Conservation (phyloP, 2,888 invertebrate species). For the Drosophila lacicola region DNA sequence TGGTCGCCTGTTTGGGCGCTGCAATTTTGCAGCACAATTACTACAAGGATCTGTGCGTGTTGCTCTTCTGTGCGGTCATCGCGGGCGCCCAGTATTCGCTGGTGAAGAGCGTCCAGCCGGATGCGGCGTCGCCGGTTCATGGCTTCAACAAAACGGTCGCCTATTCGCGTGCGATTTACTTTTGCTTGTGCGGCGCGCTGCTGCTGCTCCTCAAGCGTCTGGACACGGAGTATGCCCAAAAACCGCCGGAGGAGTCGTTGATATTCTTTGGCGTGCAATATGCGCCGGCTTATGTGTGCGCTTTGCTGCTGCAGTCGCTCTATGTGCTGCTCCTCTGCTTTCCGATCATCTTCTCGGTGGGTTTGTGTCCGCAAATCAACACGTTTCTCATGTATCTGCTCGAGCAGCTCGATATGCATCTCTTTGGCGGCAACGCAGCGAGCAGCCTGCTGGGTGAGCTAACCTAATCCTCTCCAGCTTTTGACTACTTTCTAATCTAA, state of each 20-base stretch:
- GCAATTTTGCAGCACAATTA: constrained; percentile 92
- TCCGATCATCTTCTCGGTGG: constrained; percentile 97
- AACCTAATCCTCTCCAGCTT: background rate
- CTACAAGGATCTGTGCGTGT: constrained; percentile 96
- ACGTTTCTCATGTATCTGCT: constrained; percentile 98
- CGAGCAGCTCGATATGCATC: constrained; percentile 96
- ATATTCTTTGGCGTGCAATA: constrained; percentile 82
- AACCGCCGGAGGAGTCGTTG: constrained; percentile 51
- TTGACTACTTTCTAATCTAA: too few species aligned
- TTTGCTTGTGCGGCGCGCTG: constrained; percentile 91
- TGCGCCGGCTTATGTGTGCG: constrained; percentile 88
- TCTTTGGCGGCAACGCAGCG: constrained; percentile 95
- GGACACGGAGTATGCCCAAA: constrained; percentile 68
- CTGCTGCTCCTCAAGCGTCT: constrained; percentile 84
- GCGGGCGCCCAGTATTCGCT: constrained; percentile 99
- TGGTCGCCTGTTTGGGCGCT: constrained; percentile 94
- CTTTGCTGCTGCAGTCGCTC: constrained; percentile 90
- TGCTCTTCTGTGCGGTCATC: constrained; percentile 98
- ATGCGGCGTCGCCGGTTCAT: constrained; percentile 99
- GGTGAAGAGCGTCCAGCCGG: constrained; percentile 98
- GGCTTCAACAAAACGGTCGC: constrained; percentile 98
- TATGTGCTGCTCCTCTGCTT: constrained; percentile 94
- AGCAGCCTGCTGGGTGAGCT: constrained; percentile 90
- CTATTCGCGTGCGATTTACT: constrained; percentile 97
- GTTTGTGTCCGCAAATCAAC: constrained; percentile 98